Percentiles rank a stretch among this genome's conserved stretches.
Evolutionary conservation across 2,888 invertebrate genomes (phyloP).

Genomic region (Drosophila falleni): DNA sequence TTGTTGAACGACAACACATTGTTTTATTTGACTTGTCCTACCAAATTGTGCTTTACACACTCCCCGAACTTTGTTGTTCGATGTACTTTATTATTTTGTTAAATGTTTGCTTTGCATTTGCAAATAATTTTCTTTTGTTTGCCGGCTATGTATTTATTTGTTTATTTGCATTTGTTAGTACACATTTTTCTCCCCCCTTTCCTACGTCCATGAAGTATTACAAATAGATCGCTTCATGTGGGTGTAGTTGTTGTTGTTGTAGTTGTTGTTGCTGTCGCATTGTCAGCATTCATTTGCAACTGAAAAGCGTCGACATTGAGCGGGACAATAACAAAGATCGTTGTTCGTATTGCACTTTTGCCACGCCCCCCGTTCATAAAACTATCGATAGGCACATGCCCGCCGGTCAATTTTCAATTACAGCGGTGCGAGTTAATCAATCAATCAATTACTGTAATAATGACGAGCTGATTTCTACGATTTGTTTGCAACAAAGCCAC

Average conservation of each 20-base stretch:
- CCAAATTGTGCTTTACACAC: background rate
- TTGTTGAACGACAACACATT: slow-evolving; percentile 43
- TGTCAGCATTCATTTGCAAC: slow-evolving; percentile 73
- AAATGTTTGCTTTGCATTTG: slow-evolving; percentile 57
- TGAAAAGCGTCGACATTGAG: slow-evolving; percentile 70
- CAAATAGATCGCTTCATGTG: slow-evolving; percentile 47
- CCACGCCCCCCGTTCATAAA: slow-evolving; percentile 49
- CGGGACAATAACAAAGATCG: slow-evolving; percentile 21
- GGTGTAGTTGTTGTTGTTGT: slow-evolving; percentile 25
- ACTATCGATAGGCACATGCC: slow-evolving; percentile 48
- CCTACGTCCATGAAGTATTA: slow-evolving; percentile 8
- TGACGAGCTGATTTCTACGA: slow-evolving; percentile 61
- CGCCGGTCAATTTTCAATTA: slow-evolving; percentile 69
- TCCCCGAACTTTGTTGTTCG: background rate
- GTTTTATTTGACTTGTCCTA: slow-evolving; percentile 37
- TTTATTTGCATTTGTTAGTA: slow-evolving; percentile 30
- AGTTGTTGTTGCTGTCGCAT: slow-evolving; percentile 52
- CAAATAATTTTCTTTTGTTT: slow-evolving; percentile 55
- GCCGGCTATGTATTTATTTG: slow-evolving; percentile 37
- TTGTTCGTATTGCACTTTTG: slow-evolving; percentile 40
- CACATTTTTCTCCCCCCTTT: background rate
- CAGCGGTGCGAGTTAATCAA: slow-evolving; percentile 73
- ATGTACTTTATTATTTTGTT: slow-evolving; percentile 35
- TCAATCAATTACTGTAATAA: slow-evolving; percentile 79
- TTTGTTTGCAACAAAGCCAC: slow-evolving; percentile 54